Evolutionary conservation across 2,888 invertebrate genomes (phyloP).

Genomic region (Serrognathus titanus): DNA sequence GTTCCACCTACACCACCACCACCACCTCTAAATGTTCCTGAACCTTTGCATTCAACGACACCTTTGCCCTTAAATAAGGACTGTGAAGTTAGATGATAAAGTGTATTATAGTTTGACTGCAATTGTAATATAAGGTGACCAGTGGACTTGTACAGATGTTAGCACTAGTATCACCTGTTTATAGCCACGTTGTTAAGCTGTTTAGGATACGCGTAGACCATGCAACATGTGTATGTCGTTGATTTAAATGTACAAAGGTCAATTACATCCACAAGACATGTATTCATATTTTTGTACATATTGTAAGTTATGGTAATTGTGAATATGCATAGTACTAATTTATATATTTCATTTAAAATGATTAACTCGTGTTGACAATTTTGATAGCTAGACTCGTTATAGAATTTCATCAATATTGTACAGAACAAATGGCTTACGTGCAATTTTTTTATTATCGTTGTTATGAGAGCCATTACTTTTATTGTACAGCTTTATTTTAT

Average conservation of each 20-base stretch:
- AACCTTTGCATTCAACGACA: constrained; percentile 36
- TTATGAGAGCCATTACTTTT: constrained; percentile 46
- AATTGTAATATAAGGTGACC: constrained; percentile 38
- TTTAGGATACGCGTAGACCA: constrained; percentile 41
- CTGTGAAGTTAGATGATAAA: constrained; percentile 86
- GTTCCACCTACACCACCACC: constrained; percentile 33
- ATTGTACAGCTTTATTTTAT: constrained; percentile 41
- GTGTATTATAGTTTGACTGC: constrained; percentile 34
- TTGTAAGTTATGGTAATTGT: constrained; percentile 52
- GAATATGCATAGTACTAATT: constrained; percentile 51
- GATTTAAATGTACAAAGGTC: constrained; percentile 54
- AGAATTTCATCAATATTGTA: constrained; percentile 48
- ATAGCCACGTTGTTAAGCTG: constrained; percentile 44
- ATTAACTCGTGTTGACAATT: constrained; percentile 52
- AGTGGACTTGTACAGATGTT: constrained; percentile 43
- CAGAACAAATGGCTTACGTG: constrained; percentile 52
- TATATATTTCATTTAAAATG: constrained; percentile 50
- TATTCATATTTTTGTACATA: constrained; percentile 58
- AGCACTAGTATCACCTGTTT: constrained; percentile 38
- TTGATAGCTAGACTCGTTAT: constrained; percentile 51
- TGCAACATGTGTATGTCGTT: constrained; percentile 34
- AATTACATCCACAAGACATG: constrained; percentile 50
- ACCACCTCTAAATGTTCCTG: constrained; percentile 14
- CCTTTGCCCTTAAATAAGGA: constrained; percentile 70
- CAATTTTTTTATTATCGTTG: constrained; percentile 45